A percentile compares a stretch with the other conserved stretches of the same genome.
These are phyloP conservation scores for Enteromius thamalakanensis DNA, from an alignment of 2,797 vertebrate genomes.

Conservation along the genomic window DNA sequence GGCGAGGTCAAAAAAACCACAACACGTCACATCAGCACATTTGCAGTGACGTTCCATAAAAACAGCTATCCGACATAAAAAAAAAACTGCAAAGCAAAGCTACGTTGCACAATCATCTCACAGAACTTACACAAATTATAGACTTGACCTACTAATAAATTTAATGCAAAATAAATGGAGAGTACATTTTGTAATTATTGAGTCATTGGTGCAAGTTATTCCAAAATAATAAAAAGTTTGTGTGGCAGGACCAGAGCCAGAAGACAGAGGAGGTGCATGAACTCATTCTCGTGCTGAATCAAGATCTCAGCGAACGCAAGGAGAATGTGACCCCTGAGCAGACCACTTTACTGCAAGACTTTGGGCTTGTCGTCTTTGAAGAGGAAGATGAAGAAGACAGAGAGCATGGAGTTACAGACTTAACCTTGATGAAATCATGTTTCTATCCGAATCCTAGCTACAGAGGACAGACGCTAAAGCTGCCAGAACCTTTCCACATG, in stretches of 20 bases:
- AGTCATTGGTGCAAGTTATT: neutral
- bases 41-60: neutral
- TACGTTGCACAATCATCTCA: neutral
- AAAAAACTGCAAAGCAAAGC: neutral
- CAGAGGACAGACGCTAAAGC: conserved; percentile 52
- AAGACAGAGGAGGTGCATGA: conserved; percentile 49
- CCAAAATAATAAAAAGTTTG: conserved; percentile 12
- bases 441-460: conserved; percentile 54
- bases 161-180: neutral
- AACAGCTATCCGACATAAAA: neutral
- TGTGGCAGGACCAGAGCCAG: conserved; percentile 36
- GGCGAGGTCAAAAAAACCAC: neutral
- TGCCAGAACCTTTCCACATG: conserved; percentile 33
- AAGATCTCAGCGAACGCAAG: conserved; percentile 27
- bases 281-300: conserved; percentile 44
- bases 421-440: conserved; percentile 12
- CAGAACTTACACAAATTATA: neutral
- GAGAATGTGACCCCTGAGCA: neutral
- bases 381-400: conserved; percentile 24
- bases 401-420: conserved; percentile 25
- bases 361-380: conserved; percentile 11
- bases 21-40: neutral
- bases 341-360: conserved; percentile 40
- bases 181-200: conserved; percentile 1
- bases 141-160: neutral